Base-by-base conservation (phyloP, 2,888 invertebrate genomes). In the Gari tellinella region DNA sequence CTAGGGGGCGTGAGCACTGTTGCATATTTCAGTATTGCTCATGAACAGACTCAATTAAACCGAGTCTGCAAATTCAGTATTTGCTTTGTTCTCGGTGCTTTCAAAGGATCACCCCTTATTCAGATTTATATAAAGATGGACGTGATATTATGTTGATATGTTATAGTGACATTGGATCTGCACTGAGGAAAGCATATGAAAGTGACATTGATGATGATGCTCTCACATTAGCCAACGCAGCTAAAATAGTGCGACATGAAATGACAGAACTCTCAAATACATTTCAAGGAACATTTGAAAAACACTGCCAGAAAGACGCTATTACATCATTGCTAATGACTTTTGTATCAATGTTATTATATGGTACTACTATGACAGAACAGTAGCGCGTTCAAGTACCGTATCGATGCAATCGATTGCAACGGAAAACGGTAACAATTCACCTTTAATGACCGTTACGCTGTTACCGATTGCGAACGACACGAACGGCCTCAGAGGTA, bases 131-230 rank as follows among this genome's bases (percentile, higher is more conserved):
- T 55, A 7, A 4, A 7, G 4, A 55, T 15, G 55, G 55, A n/a
- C 26, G 38, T 12, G 55, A 55, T 25, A 55, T 19, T n/a, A 7
- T 55, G 7, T 38, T 55, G 5, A 14, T 10, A 10, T 55, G 26
- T 37, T 31, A 55, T 7, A 26, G 4, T 12, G 55, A 55, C 40
- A 55, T 55, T 17, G 55, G 55, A 7, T 15, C 7, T 5, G 38
- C 37, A 15, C 38, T 37, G 5, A 37, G 7, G 31, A 55, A 37
- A 8, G 55, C 55, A 7, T 55, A 15, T 37, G 37, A 55, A 12
- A 7, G 12, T 17, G 55, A 55, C 55, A 37, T 4, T 14, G 55
- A 55, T 51, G 51, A n/a, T n/a, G n/a, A n/a, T n/a, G n/a, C n/a
- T 25, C 23, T 21, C 23, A 8, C 21, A 21, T 25, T 26, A 23